Evolutionary conservation across 2,113 vertebrate species (phyloP).

Genomic region (Oncorhynchus nerka): DNA sequence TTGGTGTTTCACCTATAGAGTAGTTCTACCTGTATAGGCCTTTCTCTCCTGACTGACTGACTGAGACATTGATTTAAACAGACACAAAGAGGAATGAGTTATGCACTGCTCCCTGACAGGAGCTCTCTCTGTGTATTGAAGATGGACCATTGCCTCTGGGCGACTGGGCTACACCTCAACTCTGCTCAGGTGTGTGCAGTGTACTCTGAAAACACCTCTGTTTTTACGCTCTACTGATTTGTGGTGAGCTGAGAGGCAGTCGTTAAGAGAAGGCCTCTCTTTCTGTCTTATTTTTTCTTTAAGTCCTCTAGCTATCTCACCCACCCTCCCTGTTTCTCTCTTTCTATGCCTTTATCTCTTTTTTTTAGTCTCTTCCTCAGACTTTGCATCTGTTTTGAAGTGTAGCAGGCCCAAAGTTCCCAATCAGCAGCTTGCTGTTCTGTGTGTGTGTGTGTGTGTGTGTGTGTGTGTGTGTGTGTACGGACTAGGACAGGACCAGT

Average conservation of each 20-base stretch:
- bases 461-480: slow-evolving; percentile 40
- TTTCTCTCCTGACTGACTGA: slow-evolving; percentile 12
- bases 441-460: neutral
- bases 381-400: slow-evolving; percentile 75
- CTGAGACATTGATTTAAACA: slow-evolving; percentile 58
- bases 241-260: no score
- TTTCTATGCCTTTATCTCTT: neutral
- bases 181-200: no score
- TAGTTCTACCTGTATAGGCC: slow-evolving; percentile 34
- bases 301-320: neutral
- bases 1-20: slow-evolving; percentile 22
- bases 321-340: slow-evolving; percentile 1
- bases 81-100: slow-evolving; percentile 35
- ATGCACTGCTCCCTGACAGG: slow-evolving; percentile 50
- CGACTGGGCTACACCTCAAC: no score
- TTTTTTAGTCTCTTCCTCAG: neutral
- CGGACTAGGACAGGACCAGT: slow-evolving; percentile 48
- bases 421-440: slow-evolving; percentile 69
- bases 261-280: neutral
- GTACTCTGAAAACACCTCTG: no score
- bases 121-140: slow-evolving; percentile 16
- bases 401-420: slow-evolving; percentile 65
- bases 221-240: no score
- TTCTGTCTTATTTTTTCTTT: slow-evolving; percentile 19
- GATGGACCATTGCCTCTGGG: no score